These are phyloP conservation scores for Leuciscus idus DNA, from an alignment of 2,113 vertebrate genomes.

Conservation along the genomic window DNA sequence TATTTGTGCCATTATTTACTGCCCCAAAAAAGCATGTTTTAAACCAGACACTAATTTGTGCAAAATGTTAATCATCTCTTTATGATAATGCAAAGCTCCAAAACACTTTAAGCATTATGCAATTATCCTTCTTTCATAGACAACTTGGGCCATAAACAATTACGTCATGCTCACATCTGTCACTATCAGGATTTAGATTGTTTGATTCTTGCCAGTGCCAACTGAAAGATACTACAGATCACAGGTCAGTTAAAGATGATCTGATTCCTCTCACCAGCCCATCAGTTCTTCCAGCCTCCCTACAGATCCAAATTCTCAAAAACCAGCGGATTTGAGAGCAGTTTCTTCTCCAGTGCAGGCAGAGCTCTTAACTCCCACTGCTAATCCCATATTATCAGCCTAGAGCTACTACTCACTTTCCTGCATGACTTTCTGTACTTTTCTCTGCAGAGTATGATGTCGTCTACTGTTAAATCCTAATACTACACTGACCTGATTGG, in stretches of 20 bases:
- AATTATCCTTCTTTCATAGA: neutral
- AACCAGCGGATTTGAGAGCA: neutral
- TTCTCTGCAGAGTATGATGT: neutral
- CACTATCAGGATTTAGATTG: neutral
- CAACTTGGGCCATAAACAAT: neutral
- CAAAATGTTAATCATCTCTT: neutral
- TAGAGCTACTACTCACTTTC: slow-evolving; percentile 9
- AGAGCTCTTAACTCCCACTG: slow-evolving; percentile 21
- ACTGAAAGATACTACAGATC: neutral
- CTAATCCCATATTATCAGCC: slow-evolving; percentile 34
- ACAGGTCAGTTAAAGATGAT: slow-evolving; percentile 5
- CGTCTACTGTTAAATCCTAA: slow-evolving; percentile 9
- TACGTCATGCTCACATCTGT: neutral
- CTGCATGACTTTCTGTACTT: neutral
- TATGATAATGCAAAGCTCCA: neutral
- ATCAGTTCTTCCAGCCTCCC: slow-evolving; percentile 1
- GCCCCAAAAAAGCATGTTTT: too few species aligned
- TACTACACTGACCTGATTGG: slow-evolving; percentile 3
- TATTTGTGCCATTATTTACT: too few species aligned
- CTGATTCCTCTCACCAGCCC: neutral
- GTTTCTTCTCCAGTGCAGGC: slow-evolving; percentile 3
- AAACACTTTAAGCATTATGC: neutral
- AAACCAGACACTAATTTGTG: too few species aligned
- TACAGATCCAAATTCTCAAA: neutral
- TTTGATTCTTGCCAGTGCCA: neutral